Conservation (phyloP, 2,113 vertebrate species). For the Eira barbara region DNA sequence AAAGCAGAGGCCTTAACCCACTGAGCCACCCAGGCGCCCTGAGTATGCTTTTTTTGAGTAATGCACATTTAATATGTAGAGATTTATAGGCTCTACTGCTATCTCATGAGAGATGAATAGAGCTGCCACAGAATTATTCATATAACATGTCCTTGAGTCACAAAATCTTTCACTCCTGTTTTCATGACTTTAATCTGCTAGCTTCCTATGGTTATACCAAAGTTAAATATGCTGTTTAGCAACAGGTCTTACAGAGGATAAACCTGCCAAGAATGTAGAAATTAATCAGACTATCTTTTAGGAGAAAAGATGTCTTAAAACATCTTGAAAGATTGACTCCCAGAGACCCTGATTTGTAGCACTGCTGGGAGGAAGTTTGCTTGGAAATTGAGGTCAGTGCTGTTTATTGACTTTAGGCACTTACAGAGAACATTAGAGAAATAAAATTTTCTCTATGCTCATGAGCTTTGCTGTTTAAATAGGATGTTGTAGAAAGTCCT, state of each 20-base stretch:
- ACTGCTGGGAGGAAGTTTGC: not conserved
- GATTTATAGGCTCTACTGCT: not conserved
- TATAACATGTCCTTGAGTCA: not conserved
- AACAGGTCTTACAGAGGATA: not conserved
- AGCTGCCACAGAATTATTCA: not conserved
- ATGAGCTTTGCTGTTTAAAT: slow-evolving; percentile 5
- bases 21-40: no score
- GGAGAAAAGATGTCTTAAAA: not conserved
- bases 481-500: not conserved
- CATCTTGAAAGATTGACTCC: slow-evolving; percentile 13
- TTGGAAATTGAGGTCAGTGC: slow-evolving; percentile 21
- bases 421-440: not conserved
- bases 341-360: not conserved
- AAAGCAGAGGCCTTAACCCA: no score
- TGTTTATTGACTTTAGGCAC: not conserved
- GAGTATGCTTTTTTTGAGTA: not conserved
- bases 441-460: not conserved
- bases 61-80: not conserved
- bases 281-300: not conserved
- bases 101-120: not conserved
- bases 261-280: slow-evolving; percentile 15
- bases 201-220: not conserved
- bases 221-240: not conserved
- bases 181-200: not conserved
- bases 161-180: not conserved